Evolutionary conservation across 2,797 vertebrate genomes (phyloP), one percentile per base, ranked within the genome.

Genomic region (Serranus cabrilla): DNA sequence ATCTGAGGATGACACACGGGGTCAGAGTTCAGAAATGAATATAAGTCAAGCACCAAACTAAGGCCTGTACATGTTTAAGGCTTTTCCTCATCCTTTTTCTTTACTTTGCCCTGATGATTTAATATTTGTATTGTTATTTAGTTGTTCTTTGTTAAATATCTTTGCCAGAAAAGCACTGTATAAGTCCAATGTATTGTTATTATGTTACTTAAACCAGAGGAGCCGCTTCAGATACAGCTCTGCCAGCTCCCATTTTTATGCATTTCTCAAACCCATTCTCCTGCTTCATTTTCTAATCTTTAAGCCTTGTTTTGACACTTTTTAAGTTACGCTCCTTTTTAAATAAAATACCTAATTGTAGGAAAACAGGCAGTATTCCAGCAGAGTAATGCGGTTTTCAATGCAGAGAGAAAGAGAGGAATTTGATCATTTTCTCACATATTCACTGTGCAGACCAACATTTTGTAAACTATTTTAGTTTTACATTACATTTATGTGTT

Each of bases 1-100:
- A 98, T 98, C 95, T 97, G 89, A 67, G n/a, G 51, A 66, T 0
- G 17, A 51, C 9, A 73, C 23, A 54, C 27, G 43, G 10, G 23
- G 66, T 60, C 51, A 46, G 14, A 78, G n/a, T 14, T 76, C 37
- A 66, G 20, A 16, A 18, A 66, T 39, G 43, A 12, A 54, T 11
- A n/a, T 10, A 37, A 14, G 20, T 39, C 27, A 56, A 14, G 13
- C 11, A 2, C 11, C 16, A 50, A 5, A 16, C 8, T 9, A 18
- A 20, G 27, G 13, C 18, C 27, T 31, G 5, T 9, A 34, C 25
- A 50, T 5, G 12, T 21, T 20, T 52, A 10, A 18, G 18, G 25
- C 16, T 54, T 23, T 59, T 68, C 46, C 34, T 56, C 27, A 27
- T 27, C 27, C 27, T 6, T 6, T 6, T 27, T 27, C 27, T 34